A percentile compares a stretch with the other conserved stretches of the same genome.
Conservation (phyloP, 2,797 vertebrate species). For the Merluccius polli region DNA sequence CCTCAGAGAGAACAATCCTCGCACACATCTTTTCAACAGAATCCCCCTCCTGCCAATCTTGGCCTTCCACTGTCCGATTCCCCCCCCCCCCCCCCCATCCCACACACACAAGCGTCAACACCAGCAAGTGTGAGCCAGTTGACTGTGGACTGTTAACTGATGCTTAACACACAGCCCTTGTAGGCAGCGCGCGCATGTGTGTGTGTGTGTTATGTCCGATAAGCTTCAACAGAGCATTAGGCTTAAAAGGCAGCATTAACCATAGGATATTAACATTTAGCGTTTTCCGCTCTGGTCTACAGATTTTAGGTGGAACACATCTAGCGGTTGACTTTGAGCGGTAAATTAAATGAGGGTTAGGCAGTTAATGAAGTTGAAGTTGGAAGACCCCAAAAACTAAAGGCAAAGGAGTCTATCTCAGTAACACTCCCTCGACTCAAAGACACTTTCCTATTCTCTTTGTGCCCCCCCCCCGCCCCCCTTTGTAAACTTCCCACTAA, state of each 20-base stretch:
- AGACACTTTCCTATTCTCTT: background rate
- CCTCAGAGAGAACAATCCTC: slow-evolving; percentile 28
- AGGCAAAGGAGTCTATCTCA: background rate
- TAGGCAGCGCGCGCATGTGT: background rate
- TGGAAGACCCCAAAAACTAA: background rate
- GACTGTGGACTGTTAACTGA: background rate
- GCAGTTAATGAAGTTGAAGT: background rate
- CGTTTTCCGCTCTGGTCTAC: slow-evolving; percentile 12
- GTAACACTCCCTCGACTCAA: background rate
- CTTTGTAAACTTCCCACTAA: slow-evolving; percentile 44
- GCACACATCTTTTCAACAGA: slow-evolving; percentile 11
- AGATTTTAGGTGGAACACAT: background rate
- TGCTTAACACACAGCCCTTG: background rate
- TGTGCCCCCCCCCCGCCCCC: background rate
- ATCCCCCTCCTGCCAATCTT: slow-evolving; percentile 13
- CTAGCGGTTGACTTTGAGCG: background rate
- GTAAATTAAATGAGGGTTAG: background rate
- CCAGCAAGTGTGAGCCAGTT: background rate
- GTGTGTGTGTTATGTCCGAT: slow-evolving; percentile 33
- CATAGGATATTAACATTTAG: slow-evolving; percentile 38
- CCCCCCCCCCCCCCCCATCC: no score
- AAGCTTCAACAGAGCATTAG: slow-evolving; percentile 39
- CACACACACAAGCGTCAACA: background rate
- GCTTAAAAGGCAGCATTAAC: slow-evolving; percentile 46
- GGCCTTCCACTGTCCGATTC: slow-evolving; percentile 7